Percentiles rank a stretch among this genome's conserved stretches.
These are phyloP conservation scores for Antechinus stuartii DNA, from an alignment of 2,113 vertebrate species.

Conservation along the genomic window DNA sequence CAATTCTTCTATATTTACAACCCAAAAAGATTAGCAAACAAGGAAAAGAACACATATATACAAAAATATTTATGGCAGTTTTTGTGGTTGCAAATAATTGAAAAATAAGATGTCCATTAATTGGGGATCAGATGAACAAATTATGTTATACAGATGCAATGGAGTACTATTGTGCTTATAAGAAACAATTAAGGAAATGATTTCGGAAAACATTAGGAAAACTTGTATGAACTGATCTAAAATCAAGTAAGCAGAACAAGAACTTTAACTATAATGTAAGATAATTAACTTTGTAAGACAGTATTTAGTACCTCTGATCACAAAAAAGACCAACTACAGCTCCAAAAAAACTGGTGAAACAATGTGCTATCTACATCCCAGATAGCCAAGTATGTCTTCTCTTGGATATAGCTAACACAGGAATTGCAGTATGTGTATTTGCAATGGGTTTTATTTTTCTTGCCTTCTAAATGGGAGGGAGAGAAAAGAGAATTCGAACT, in stretches of 20 bases:
- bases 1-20: background rate
- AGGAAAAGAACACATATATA: background rate
- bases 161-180: too few relatives aligned
- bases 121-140: too few relatives aligned
- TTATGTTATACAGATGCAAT: too few relatives aligned
- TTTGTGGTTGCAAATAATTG: background rate
- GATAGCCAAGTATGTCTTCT: background rate
- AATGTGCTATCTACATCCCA: background rate
- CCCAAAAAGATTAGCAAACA: background rate
- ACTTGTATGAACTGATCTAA: background rate
- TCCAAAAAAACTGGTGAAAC: background rate
- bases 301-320: background rate
- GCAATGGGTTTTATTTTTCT: background rate
- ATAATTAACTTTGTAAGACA: background rate
- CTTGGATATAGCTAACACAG: background rate
- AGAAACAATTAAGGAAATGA: too few relatives aligned
- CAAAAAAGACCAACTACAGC: background rate
- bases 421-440: background rate
- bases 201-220: too few relatives aligned
- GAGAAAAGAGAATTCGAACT: background rate
- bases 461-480: background rate
- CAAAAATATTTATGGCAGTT: background rate
- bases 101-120: background rate
- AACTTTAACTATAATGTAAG: background rate
- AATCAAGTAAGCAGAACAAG: background rate